Evolutionary conservation across 2,797 vertebrate species (phyloP).

Genomic region (Pangasius djambal): DNA sequence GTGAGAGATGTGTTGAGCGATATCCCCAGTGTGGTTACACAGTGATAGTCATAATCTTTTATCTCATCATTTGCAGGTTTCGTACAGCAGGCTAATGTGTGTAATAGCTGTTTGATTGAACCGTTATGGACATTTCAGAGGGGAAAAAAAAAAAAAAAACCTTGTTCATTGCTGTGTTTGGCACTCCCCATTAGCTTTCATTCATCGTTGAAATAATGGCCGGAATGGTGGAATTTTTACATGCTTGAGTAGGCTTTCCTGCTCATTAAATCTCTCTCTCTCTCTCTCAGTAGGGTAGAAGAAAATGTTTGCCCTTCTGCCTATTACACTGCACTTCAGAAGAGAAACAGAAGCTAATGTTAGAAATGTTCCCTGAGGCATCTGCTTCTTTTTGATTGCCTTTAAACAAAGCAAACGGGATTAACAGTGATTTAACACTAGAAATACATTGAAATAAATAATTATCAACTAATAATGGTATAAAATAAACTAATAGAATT

Average conservation of each 20-base stretch:
- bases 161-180: slow-evolving; percentile 80
- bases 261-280: slow-evolving; percentile 77
- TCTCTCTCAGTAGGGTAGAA: slow-evolving; percentile 53
- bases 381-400: neutral
- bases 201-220: slow-evolving; percentile 58
- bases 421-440: neutral
- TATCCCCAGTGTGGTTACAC: slow-evolving; percentile 4
- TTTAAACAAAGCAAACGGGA: slow-evolving; percentile 32
- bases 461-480: neutral
- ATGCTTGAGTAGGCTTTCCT: slow-evolving; percentile 71
- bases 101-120: slow-evolving; percentile 54
- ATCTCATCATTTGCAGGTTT: slow-evolving; percentile 27
- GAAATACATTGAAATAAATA: neutral
- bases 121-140: slow-evolving; percentile 50
- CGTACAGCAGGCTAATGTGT: slow-evolving; percentile 41
- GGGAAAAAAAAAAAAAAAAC: slow-evolving; percentile 37
- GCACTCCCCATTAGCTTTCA: slow-evolving; percentile 82
- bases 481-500: neutral
- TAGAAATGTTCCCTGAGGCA: slow-evolving; percentile 39
- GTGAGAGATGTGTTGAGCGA: slow-evolving; percentile 27
- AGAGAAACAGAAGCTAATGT: slow-evolving; percentile 29
- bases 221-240: slow-evolving; percentile 48
- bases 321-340: slow-evolving; percentile 43
- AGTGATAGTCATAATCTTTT: slow-evolving; percentile 33
- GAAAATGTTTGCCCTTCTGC: slow-evolving; percentile 55